Evolutionary conservation across 1,140 invertebrate genomes (phyloP).

Genomic region (Heliconius hewitsoni): DNA sequence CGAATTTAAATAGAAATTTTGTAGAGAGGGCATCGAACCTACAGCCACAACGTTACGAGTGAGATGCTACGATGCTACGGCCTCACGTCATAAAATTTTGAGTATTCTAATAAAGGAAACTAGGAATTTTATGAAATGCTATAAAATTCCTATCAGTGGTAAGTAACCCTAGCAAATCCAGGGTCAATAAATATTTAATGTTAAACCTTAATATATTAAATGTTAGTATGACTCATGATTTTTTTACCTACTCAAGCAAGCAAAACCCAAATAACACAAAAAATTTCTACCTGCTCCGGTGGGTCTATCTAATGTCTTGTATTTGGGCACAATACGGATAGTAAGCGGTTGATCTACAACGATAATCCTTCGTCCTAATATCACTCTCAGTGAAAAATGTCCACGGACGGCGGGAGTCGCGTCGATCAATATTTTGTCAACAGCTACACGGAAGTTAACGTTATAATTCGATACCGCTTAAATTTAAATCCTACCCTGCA

Average conservation of each 20-base stretch:
- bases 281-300: conserved; percentile 71
- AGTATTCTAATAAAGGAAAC: too few relatives aligned
- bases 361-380: conserved; percentile 68
- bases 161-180: neutral
- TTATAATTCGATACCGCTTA: conserved; percentile 64
- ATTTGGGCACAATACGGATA: conserved; percentile 65
- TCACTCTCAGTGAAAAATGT: conserved; percentile 67
- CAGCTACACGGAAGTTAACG: conserved; percentile 69
- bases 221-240: conserved; percentile 46
- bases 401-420: conserved; percentile 63
- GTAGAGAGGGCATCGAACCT: too few relatives aligned
- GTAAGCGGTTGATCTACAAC: conserved; percentile 64
- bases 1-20: too few relatives aligned
- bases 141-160: too few relatives aligned
- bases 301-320: conserved; percentile 59
- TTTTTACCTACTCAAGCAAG: conserved; percentile 54
- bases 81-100: too few relatives aligned
- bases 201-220: neutral
- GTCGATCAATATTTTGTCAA: conserved; percentile 79
- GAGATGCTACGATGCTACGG: too few relatives aligned
- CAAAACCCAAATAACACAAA: conserved; percentile 69
- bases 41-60: too few relatives aligned
- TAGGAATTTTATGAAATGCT: too few relatives aligned
- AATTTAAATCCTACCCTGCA: conserved; percentile 56
- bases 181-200: conserved; percentile 30